Evolutionary conservation across 2,113 vertebrate genomes (phyloP).

Genomic region (Zosterops pallidus): DNA sequence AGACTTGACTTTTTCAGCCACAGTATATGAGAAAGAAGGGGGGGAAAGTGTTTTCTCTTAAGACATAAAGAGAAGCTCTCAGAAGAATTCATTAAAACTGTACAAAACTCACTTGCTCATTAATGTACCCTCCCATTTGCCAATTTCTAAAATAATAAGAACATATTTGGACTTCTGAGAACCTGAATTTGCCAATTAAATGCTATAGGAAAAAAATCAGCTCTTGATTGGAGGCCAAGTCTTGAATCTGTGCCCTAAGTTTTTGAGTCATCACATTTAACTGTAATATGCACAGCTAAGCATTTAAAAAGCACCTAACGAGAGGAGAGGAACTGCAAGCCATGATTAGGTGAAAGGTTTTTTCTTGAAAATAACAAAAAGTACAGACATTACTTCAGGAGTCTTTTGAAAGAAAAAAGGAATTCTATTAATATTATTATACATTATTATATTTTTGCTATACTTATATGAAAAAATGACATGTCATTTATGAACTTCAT

Average conservation of each 20-base stretch:
- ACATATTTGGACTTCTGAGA: conserved; percentile 1
- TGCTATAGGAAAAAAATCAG: neutral
- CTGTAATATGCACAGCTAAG: neutral
- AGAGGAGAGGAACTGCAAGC: neutral
- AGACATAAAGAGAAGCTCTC: neutral
- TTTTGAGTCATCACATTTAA: neutral
- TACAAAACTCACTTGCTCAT: neutral
- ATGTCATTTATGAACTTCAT: neutral
- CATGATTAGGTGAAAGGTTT: neutral
- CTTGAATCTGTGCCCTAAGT: neutral
- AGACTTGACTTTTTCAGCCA: neutral
- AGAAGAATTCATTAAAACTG: conserved; percentile 7
- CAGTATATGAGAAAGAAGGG: neutral
- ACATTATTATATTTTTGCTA: neutral
- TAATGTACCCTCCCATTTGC: neutral
- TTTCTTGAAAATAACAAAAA: neutral
- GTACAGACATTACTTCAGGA: neutral
- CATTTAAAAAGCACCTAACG: neutral
- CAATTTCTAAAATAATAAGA: neutral
- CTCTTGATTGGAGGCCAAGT: neutral
- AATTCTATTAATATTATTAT: neutral
- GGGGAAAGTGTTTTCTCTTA: neutral
- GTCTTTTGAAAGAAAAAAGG: neutral
- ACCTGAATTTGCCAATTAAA: neutral
- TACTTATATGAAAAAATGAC: neutral